Conservation (phyloP, 1,140 invertebrate genomes). For the Bombus pyrosoma region DNA sequence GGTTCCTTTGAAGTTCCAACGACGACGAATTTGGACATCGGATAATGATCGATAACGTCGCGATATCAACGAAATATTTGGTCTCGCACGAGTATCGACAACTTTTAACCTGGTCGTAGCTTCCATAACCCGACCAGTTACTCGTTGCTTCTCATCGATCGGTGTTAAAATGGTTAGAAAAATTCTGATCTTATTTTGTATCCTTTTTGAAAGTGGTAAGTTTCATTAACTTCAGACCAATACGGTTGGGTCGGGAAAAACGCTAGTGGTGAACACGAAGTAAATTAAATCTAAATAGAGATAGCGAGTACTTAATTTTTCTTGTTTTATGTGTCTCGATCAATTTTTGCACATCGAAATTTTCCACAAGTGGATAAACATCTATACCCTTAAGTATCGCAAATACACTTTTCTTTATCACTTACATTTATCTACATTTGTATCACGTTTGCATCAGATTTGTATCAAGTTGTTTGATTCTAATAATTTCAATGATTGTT, state of each 20-base stretch:
- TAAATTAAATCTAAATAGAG: no score
- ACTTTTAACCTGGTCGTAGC: background rate
- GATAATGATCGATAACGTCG: conserved; percentile 38
- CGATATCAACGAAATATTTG: conserved; percentile 25
- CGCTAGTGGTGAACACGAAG: no score
- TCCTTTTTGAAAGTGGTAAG: conserved; percentile 33
- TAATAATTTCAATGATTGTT: background rate
- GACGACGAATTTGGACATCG: background rate
- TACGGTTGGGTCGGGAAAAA: no score
- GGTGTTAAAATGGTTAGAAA: conserved; percentile 28
- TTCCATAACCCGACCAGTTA: background rate
- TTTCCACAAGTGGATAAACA: no score
- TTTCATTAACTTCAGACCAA: background rate
- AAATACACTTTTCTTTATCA: no score
- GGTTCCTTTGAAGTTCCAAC: conserved; percentile 39
- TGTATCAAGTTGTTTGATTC: no score
- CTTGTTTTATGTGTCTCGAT: no score
- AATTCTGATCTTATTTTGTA: conserved; percentile 17
- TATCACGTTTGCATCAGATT: no score
- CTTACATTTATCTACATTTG: no score
- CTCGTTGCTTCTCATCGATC: background rate
- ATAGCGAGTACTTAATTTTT: no score
- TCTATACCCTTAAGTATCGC: no score
- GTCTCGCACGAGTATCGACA: background rate
- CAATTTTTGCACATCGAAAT: background rate